phyloP scores from a whole-genome alignment of 2,113 vertebrate genomes.

The Cheirogaleus medius region DNA sequence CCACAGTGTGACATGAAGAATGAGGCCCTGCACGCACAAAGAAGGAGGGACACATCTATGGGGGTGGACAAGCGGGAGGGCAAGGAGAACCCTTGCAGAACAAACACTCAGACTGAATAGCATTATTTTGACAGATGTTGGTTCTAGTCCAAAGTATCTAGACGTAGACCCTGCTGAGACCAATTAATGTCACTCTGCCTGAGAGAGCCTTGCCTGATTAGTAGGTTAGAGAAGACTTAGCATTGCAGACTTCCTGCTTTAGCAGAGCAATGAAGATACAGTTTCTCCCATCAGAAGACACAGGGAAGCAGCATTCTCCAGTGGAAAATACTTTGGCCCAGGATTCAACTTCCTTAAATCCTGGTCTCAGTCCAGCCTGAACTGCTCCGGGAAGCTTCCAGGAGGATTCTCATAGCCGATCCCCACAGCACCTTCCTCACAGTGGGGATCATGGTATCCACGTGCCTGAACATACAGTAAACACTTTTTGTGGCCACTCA shows the following conservation, averaged over 20 bases:
- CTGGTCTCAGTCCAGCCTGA: not conserved
- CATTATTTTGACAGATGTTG: not conserved
- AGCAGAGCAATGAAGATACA: not conserved
- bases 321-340: not conserved
- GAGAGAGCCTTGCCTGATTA: not conserved
- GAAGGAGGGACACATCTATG: fast-evolving
- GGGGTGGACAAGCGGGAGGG: fast-evolving
- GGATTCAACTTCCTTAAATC: not conserved
- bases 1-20: fast-evolving
- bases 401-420: not conserved
- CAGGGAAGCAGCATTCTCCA: not conserved
- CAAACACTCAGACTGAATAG: not conserved
- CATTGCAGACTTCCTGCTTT: not conserved
- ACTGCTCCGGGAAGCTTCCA: not conserved
- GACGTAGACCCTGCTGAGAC: not conserved
- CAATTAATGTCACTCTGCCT: not conserved
- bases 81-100: not conserved
- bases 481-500: not conserved
- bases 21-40: not conserved
- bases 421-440: not conserved
- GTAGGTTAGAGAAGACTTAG: not conserved
- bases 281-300: not conserved
- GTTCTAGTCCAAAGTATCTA: not conserved
- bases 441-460: not conserved
- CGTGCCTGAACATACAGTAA: fast-evolving